phyloP scores from a whole-genome alignment of 2,888 invertebrate genomes.

The Pseudanteris insignis region DNA sequence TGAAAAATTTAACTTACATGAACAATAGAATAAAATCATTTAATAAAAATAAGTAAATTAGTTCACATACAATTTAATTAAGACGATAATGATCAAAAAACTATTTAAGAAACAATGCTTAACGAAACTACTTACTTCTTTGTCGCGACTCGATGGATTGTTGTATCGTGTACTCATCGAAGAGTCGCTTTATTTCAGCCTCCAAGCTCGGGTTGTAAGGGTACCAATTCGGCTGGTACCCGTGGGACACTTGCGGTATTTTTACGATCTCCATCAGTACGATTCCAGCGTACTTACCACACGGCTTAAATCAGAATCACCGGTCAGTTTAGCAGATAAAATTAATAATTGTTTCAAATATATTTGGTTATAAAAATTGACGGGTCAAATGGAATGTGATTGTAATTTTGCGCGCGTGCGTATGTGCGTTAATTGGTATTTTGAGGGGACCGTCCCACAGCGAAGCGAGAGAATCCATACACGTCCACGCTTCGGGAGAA shows the following conservation, averaged over 20 bases:
- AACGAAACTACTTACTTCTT: neutral
- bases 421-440: too few species aligned
- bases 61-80: too few species aligned
- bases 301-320: too few species aligned
- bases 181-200: neutral
- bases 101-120: neutral
- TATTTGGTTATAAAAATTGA: neutral
- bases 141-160: neutral
- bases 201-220: neutral
- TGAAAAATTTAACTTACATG: neutral
- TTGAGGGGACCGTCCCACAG: too few species aligned
- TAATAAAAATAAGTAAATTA: neutral
- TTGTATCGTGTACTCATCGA: neutral
- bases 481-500: too few species aligned
- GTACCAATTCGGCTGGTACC: neutral
- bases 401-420: neutral
- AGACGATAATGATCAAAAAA: too few species aligned
- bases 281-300: neutral
- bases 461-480: too few species aligned
- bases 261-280: neutral
- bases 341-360: neutral
- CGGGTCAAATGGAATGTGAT: too few species aligned
- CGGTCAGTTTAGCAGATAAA: neutral
- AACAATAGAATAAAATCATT: neutral
- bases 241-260: neutral